These are phyloP conservation scores for Drosophila virilis DNA, from an alignment of 1,140 invertebrate genomes.

Conservation along the genomic window DNA sequence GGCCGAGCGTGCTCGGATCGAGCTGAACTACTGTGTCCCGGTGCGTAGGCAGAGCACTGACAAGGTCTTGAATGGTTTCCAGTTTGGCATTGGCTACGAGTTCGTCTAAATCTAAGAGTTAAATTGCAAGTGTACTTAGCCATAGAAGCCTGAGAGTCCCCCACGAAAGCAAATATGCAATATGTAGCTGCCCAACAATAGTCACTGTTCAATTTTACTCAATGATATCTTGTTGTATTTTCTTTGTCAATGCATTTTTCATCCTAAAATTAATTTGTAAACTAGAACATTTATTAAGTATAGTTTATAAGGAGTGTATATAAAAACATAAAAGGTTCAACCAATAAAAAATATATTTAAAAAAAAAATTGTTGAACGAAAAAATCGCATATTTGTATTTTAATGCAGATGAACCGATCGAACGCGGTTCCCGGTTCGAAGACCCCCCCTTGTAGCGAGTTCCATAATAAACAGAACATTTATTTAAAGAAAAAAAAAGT, in stretches of 20 bases:
- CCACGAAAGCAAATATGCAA: constrained; percentile 10
- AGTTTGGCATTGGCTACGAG: constrained; percentile 84
- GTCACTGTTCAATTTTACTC: constrained; percentile 31
- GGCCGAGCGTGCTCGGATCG: constrained; percentile 81
- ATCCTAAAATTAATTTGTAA: constrained; percentile 63
- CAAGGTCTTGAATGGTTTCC: constrained; percentile 67
- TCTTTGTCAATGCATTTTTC: constrained; percentile 66
- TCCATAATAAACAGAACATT: no score
- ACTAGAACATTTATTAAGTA: constrained; percentile 48
- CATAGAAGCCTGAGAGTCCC: constrained; percentile 54
- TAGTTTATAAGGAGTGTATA: constrained; percentile 69
- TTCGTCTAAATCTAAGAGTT: constrained; percentile 63
- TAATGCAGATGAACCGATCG: no score
- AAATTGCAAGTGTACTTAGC: constrained; percentile 38
- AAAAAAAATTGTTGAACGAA: constrained; percentile 28
- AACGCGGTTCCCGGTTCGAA: no score
- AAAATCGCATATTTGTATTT: not conserved
- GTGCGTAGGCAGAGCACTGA: constrained; percentile 61
- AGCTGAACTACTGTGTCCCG: constrained; percentile 82
- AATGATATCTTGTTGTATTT: constrained; percentile 57
- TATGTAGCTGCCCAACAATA: constrained; percentile 20
- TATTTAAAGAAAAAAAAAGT: constrained; percentile 5
- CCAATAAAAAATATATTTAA: constrained; percentile 20
- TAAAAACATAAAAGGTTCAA: constrained; percentile 42
- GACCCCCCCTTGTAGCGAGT: no score